These are phyloP conservation scores for Lates japonicus DNA, from an alignment of 2,797 vertebrate species.

Conservation along the genomic window DNA sequence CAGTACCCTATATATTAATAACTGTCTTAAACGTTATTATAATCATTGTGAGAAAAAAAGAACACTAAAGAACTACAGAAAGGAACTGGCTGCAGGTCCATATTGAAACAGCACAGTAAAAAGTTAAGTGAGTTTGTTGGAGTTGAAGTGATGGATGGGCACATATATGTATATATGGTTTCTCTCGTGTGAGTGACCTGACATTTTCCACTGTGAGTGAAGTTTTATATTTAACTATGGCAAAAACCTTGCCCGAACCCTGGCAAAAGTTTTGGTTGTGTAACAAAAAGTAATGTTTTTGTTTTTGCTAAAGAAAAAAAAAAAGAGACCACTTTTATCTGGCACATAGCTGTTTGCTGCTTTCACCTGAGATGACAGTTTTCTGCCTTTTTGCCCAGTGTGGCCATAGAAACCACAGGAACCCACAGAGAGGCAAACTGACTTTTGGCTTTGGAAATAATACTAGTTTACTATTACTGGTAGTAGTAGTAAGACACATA, in stretches of 20 bases:
- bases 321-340: neutral
- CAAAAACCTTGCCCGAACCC: neutral
- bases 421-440: neutral
- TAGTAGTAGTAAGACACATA: neutral
- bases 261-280: constrained; percentile 16
- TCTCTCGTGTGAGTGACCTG: constrained; percentile 54
- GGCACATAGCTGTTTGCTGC: neutral
- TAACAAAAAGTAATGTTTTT: neutral
- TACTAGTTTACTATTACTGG: neutral
- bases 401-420: neutral
- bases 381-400: neutral
- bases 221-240: constrained; percentile 35
- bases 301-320: neutral
- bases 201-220: constrained; percentile 48
- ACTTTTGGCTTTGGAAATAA: neutral
- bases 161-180: neutral
- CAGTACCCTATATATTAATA: neutral
- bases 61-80: constrained; percentile 5
- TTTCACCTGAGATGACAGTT: neutral
- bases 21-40: too few relatives aligned
- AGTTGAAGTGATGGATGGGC: constrained; percentile 55
- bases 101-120: constrained; percentile 34
- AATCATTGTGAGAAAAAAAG: neutral
- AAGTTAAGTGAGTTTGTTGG: constrained; percentile 27
- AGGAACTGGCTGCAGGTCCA: constrained; percentile 2